A percentile compares a stretch with the other conserved stretches of the same genome.
Evolutionary conservation across 2,113 vertebrate genomes (phyloP).

Genomic region (Phalacrocorax aristotelis): DNA sequence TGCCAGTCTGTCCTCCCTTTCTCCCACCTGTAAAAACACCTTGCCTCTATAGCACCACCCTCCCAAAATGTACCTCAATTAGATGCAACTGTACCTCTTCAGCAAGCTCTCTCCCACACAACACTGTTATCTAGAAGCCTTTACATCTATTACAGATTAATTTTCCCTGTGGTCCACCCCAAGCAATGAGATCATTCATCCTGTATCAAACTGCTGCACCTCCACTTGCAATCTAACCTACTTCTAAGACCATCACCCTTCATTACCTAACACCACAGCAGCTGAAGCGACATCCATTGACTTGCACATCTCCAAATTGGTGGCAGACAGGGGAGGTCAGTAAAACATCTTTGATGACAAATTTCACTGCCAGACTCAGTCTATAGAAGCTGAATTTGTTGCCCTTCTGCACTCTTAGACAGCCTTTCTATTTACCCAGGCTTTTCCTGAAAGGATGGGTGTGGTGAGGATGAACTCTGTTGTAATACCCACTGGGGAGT

Average conservation of each 20-base stretch:
- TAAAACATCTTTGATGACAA: neutral
- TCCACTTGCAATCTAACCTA: neutral
- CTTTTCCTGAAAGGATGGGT: conserved; percentile 38
- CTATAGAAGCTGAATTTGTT: neutral
- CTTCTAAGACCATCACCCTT: neutral
- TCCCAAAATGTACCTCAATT: neutral
- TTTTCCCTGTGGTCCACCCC: neutral
- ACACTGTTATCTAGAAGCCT: neutral
- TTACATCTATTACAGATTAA: neutral
- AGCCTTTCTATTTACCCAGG: conserved; percentile 6
- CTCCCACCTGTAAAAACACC: neutral
- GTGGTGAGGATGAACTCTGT: neutral
- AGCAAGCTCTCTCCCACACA: neutral
- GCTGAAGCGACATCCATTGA: neutral
- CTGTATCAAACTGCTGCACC: neutral
- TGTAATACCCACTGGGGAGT: neutral
- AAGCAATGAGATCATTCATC: neutral
- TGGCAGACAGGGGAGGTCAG: neutral
- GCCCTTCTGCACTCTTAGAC: neutral
- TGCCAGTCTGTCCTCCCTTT: neutral
- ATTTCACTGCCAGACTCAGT: neutral
- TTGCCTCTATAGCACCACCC: neutral
- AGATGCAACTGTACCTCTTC: neutral
- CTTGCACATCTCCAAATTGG: neutral
- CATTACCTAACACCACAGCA: neutral